Base-by-base conservation (phyloP, 64 coral and sea anemone genomes). In the Montipora cactus region DNA sequence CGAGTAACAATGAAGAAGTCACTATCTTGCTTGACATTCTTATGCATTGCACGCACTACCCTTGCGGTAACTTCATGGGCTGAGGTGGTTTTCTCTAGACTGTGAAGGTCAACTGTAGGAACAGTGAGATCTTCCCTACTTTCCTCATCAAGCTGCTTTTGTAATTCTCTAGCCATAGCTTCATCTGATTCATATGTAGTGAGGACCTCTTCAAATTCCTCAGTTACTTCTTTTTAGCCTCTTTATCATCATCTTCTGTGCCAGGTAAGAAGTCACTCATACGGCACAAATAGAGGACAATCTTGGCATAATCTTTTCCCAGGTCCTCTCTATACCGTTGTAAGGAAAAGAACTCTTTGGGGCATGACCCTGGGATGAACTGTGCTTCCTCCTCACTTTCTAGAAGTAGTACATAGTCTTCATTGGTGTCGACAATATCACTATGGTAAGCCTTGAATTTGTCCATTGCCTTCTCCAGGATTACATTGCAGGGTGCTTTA, bases 1-100 rank as follows among this genome's bases (percentile, higher is more conserved):
- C 88, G 87, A 59, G 87, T 80, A 55, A 91, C 77, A 19, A 94
- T 83, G 68, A 81, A 94, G 16, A 89, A 75, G 74, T 70, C 77
- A 71, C 19, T 3, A 80, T 90, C 77, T 90, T 90, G 77, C 61
- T 90, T 70, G 28, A 90, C 77, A 81, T 69, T 80, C 75, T 90
- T 90, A 49, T 90, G 18, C 89, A 90, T 90, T 90, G 76, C 37
- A 90, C 89, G 59, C 18, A 90, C 89, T 80, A 80, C 89, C 72
- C 77, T 80, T 80, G 76, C 89, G 71, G 76, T 81, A 69, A 72
- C 59, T 47, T 80, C 57, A 66, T 71, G 89, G 59, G 76, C 47
- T 90, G 12, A 44, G 88, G 21, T 66, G 58, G 75, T 90, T 68
- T 90, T 64, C 76, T 90, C 13, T 49, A 79, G 57, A 79, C 75